Evolutionary conservation across 2,113 vertebrate genomes (phyloP).

Genomic region (Zosterops pallidus): DNA sequence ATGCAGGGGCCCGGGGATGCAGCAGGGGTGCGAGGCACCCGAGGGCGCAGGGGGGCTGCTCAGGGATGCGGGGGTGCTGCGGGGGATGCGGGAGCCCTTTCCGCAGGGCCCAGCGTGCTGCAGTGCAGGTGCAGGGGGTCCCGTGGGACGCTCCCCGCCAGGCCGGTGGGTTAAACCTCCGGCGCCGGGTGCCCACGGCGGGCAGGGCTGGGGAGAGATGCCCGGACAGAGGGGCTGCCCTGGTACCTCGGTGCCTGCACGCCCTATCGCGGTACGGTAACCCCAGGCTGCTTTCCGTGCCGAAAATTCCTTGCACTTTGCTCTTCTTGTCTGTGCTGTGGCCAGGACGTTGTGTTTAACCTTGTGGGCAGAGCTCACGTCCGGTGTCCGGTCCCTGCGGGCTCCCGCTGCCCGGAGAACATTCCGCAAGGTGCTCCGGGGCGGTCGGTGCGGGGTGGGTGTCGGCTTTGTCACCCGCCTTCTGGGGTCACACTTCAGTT

Average conservation of each 20-base stretch:
- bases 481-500: background rate
- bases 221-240: fast-evolving
- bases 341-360: background rate
- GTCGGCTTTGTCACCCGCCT: fast-evolving
- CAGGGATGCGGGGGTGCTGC: background rate
- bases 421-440: fast-evolving
- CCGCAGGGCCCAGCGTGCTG: background rate
- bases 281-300: background rate
- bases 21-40: background rate
- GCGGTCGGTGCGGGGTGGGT: fast-evolving
- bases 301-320: background rate
- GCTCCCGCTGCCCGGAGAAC: background rate
- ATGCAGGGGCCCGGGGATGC: too few species aligned
- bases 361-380: background rate
- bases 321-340: background rate
- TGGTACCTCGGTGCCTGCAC: fast-evolving
- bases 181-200: background rate
- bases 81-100: background rate
- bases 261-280: fast-evolving
- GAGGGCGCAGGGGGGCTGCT: background rate
- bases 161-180: background rate
- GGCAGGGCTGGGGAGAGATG: background rate
- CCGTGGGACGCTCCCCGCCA: background rate
- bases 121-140: background rate
- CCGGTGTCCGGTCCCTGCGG: background rate